phyloP scores from a whole-genome alignment of 53 echinoderm and acorn worm genomes.

The Glandiceps talaboti region DNA sequence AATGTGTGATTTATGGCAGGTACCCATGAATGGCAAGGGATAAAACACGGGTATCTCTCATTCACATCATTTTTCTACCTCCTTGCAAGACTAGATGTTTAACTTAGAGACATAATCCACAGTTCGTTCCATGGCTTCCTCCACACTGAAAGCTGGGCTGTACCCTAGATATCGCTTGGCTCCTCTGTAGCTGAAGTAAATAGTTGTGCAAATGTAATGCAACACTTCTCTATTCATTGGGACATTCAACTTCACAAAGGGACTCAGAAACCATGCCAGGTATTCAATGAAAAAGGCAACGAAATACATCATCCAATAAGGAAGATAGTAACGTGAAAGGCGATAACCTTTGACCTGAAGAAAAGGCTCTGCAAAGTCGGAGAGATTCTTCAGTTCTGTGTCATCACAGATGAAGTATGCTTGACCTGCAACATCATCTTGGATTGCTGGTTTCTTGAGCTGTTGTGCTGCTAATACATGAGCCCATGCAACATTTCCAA shows the following conservation, averaged over 20 bases:
- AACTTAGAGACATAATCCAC: not conserved
- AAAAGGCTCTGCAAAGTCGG: not conserved
- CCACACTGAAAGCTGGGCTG: not conserved
- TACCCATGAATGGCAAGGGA: too few species aligned
- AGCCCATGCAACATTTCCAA: constrained; percentile 54
- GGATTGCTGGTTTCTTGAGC: not conserved
- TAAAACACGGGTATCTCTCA: too few species aligned
- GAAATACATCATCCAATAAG: not conserved
- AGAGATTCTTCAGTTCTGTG: not conserved
- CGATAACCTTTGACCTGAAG: not conserved
- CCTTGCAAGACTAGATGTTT: not conserved
- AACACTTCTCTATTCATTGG: not conserved
- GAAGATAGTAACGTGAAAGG: not conserved
- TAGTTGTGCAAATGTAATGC: not conserved
- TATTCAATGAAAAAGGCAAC: not conserved
- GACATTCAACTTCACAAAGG: not conserved
- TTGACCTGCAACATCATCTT: not conserved
- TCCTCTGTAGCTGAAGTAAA: not conserved
- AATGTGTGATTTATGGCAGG: too few species aligned
- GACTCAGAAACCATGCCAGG: not conserved
- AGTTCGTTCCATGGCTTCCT: not conserved
- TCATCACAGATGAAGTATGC: not conserved
- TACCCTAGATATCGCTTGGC: not conserved
- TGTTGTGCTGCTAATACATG: constrained; percentile 21
- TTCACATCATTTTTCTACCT: too few species aligned